These are phyloP conservation scores for Hippocampus mohnikei DNA, from an alignment of 2,113 vertebrate species.

Conservation along the genomic window DNA sequence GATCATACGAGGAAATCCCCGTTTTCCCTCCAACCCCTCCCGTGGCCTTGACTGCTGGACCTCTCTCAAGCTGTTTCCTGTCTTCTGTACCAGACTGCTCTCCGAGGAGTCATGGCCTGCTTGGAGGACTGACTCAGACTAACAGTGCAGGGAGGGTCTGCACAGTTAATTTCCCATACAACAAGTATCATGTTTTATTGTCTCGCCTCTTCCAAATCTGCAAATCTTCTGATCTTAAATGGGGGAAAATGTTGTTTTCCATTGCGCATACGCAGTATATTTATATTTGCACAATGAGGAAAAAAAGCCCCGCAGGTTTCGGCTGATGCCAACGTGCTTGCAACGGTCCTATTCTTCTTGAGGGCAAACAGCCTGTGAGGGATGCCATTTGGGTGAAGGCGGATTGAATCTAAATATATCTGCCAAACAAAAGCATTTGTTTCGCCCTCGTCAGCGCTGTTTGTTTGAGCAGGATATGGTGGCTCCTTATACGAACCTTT, in stretches of 20 bases:
- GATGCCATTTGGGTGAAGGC: conserved; percentile 37
- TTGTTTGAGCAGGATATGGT: conserved; percentile 68
- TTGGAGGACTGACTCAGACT: conserved; percentile 32
- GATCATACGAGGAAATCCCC: conserved; percentile 69
- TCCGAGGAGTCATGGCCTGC: conserved; percentile 62
- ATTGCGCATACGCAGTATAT: background rate
- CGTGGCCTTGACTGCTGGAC: conserved; percentile 69
- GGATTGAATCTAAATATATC: conserved; percentile 64
- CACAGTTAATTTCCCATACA: conserved; percentile 13
- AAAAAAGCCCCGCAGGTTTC: conserved; percentile 8
- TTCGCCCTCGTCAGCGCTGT: conserved; percentile 62
- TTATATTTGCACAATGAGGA: conserved; percentile 4
- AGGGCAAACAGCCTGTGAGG: conserved; percentile 34
- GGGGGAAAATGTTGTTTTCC: background rate
- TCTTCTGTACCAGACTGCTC: conserved; percentile 68
- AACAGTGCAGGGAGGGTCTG: conserved; percentile 29
- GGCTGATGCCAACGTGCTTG: conserved; percentile 21
- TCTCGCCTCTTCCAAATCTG: background rate
- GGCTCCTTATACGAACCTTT: conserved; percentile 42
- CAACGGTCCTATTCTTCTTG: conserved; percentile 25
- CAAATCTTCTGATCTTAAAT: background rate
- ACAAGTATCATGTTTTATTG: background rate
- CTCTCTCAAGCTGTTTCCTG: conserved; percentile 80
- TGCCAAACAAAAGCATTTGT: conserved; percentile 68
- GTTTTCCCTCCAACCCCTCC: conserved; percentile 54